Base-by-base conservation (phyloP, 1,140 invertebrate genomes). In the Zelostemma sp. region DNA sequence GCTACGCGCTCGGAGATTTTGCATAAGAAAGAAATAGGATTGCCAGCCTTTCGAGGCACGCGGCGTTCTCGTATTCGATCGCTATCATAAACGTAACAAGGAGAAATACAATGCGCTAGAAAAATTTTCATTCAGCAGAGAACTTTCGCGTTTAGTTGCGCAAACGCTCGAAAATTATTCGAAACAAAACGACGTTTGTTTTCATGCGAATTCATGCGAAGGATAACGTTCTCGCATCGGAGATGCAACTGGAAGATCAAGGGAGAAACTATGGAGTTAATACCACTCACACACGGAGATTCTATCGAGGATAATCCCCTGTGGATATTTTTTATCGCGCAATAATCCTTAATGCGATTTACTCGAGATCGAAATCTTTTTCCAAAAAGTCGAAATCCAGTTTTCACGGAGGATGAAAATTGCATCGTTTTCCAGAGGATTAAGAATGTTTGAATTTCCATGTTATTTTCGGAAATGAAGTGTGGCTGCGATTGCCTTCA, bases 341-440 rank as follows among this genome's bases (percentile, higher is more conserved):
- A 84, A 85, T 85, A 85, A 85, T 85, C 81, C 79, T 63, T 85
- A 84, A 84, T 83, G 84, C 83, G 81, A 85, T 85, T 85, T 84
- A 83, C 80, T n/a, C n/a, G n/a, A n/a, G 25, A 28, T 8, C 8
- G 3, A 28, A 28, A 4, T 28, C 33, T 35, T n/a, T 6, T 6
- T 1, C n/a, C 33, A 28, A 8, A 28, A 28, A 4, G 25, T 28
- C 8, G 25, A 28, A 28, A 28, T 28, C 8, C 25, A 28, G 16
- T 16, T 15, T 46, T 46, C 43, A 46, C 3, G 16, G 16, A 46
- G 4, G 11, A 25, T 35, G 50, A 65, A 35, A 60, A n/a, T n/a
- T n/a, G n/a, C n/a, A n/a, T n/a, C n/a, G n/a, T n/a, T n/a, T n/a
- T n/a, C n/a, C n/a, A n/a, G n/a, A n/a, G n/a, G n/a, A n/a, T n/a